phyloP scores from a whole-genome alignment of 2,113 vertebrate species.

The Pipa parva region DNA sequence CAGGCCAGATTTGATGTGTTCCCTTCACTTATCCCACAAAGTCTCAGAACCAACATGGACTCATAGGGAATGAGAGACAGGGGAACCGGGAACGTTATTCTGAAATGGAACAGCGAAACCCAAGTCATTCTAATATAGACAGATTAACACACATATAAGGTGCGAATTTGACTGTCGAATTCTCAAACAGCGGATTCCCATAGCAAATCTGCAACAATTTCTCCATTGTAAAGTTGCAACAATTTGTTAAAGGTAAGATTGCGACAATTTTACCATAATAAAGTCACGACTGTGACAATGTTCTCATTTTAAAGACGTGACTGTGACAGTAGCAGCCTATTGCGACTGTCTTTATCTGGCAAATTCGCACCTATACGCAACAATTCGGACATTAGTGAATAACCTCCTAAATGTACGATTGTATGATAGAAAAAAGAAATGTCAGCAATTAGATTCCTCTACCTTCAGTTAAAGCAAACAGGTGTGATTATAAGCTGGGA shows the following conservation, averaged over 20 bases:
- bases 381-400: no score
- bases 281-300: no score
- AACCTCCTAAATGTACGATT: background rate
- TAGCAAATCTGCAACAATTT: no score
- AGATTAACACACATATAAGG: background rate
- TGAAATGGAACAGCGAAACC: constrained; percentile 42
- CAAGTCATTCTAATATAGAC: background rate
- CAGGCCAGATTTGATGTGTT: constrained; percentile 54
- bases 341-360: no score
- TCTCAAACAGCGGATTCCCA: no score
- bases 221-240: no score
- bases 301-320: no score
- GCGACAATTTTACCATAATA: no score
- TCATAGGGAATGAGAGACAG: constrained; percentile 57
- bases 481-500: background rate
- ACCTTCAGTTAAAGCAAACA: background rate
- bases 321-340: no score
- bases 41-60: constrained; percentile 56
- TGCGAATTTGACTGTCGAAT: no score
- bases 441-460: background rate
- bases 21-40: constrained; percentile 51
- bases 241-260: no score
- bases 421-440: fast-evolving
- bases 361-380: no score
- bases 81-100: constrained; percentile 58